Evolutionary conservation across 2,113 vertebrate genomes (phyloP), one percentile per base, ranked within the genome.

Genomic region (Brachirus orientalis): DNA sequence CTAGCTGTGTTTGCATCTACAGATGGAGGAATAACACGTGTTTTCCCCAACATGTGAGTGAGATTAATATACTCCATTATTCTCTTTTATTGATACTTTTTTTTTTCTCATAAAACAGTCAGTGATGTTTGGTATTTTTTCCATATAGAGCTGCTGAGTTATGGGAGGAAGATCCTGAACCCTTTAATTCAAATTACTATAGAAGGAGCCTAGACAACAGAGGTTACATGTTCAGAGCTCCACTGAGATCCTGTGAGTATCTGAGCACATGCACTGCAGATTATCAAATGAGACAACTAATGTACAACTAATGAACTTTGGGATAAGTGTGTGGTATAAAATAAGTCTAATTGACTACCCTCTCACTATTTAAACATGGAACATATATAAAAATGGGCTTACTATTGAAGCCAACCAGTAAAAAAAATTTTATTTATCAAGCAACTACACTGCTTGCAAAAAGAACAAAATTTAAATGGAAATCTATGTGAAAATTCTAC

Each of bases 1-100:
- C 90, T 98, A 85, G 96, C 97, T n/a, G 94, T 99, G 46, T 99
- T 98, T 0, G 96, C 96, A 0, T 94, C 96, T 71, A 99, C 98
- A 0, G 95, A 99, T 0, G 96, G 97, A 14, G 98, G 98, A 74
- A 95, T 99, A 81, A 99, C 98, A 4, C 93, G 97, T 0, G 90
- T 99, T 45, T 99, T 97, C 82, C 97, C 98, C 40, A 97, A 98
- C 89, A 93, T 95, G 98, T 99, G 86, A 95, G 98, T 90, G 56
- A 38, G 0, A 63, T 44, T 18, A 36, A 43, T 58, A 11, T n/a
- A 20, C 8, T 2, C 14, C 4, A 33, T 18, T 8, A 28, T 63
- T 22, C 55, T 33, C 7, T 41, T 12, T 56, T 10, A 11, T 14
- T 58, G 3, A 44, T 1, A 0, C 17, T 19, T 46, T 48, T 22